Base-by-base conservation (phyloP, 1,140 invertebrate species). In the Aphelinus certus region DNA sequence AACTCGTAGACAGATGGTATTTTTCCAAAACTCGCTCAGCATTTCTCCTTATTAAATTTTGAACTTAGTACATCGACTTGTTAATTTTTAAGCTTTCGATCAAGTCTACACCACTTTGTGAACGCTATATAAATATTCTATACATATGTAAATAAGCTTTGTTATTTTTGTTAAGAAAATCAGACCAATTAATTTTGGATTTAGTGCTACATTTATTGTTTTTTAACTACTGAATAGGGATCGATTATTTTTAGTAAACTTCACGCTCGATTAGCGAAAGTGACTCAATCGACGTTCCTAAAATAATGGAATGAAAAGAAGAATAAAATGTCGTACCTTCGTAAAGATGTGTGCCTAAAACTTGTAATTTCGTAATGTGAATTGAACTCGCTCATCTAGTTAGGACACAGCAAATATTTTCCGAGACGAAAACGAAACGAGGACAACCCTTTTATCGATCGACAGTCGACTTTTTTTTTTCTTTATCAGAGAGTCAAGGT, bases 301-400 rank as follows among this genome's bases (percentile, higher is more conserved):
- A 48, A 10, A 42, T 48, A 61, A 2, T 45, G 26, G 60, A 63
- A 55, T 46, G 7, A 43, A 55, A 63, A 53, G 4, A 63, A 3
- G 60, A 45, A 6, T 1, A 72, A 57, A 72, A 58, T 51, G 46
- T 60, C 42, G 66, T 74, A 74, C 66, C 67, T 74, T 74, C 61
- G 55, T 63, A 49, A 57, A 74, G 58, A 69, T 57, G 73, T 68
- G 66, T 68, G 73, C 65, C 65, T 68, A 74, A 74, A 67, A 67
- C 57, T 1, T 67, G 53, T 73, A 60, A 66, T 67, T 47, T 61
- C 47, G 57, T 73, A 43, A 53, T 48, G 65, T 73, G 71, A 72
- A 65, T 72, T 58, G 51, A 72, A 72, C 55, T 72, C 55, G 62
- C 71, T 72, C 53, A 9, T 43, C 65, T 72, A 65, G 53, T 47